Evolutionary conservation across 2,888 invertebrate genomes (phyloP).

Genomic region (Dugesia japonica): DNA sequence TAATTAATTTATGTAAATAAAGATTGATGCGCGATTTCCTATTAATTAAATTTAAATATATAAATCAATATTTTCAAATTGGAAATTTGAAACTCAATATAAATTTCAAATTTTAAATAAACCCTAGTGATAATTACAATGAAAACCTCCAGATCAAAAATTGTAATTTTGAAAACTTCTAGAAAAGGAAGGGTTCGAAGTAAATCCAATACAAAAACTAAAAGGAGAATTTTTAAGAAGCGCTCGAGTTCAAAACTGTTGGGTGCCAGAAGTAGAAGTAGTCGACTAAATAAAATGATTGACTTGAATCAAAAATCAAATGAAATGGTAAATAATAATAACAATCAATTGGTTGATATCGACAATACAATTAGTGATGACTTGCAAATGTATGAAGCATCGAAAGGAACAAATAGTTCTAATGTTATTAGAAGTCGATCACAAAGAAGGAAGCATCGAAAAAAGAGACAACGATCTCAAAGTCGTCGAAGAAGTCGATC

Average conservation of each 20-base stretch:
- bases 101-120: not conserved
- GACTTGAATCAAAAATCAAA: not conserved
- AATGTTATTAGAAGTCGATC: not conserved
- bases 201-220: not conserved
- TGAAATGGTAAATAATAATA: conserved; percentile 14
- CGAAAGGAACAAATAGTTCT: not conserved
- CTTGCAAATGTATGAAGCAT: not conserved
- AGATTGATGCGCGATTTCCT: not conserved
- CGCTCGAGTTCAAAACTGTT: not conserved
- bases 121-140: not conserved
- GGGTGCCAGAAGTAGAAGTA: not conserved
- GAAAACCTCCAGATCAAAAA: not conserved
- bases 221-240: not conserved
- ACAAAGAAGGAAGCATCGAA: not conserved
- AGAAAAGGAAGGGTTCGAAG: not conserved
- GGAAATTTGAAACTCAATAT: not conserved
- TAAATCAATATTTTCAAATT: not conserved
- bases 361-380: not conserved
- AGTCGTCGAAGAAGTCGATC: not conserved
- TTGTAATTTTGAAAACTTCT: conserved; percentile 1
- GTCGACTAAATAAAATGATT: not conserved
- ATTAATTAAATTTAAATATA: not conserved
- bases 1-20: too few species aligned
- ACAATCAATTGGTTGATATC: not conserved
- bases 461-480: not conserved